Base-by-base conservation (phyloP, 2,113 vertebrate species). In the Heterotilapia buettikoferi region DNA sequence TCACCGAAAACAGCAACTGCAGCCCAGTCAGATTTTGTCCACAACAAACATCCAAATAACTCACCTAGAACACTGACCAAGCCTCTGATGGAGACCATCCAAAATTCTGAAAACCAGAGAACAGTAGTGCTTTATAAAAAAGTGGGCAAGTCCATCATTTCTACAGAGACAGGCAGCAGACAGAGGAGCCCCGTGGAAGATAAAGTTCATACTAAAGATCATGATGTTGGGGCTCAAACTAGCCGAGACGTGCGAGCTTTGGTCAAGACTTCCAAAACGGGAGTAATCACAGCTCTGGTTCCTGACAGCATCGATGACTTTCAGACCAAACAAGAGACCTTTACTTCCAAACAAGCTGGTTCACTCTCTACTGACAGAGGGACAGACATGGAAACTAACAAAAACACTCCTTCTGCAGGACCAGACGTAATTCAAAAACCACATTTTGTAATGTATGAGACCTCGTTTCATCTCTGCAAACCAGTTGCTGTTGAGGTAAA, bases 281-380 rank as follows among this genome's bases (percentile, higher is more conserved):
- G 40, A 43, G 8, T 0, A 16, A 24, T 4, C 14, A 0, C 40
- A 26, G 14, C 40, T 73, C 40, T 0, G 21, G 21, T 16, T 73
- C 68, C 68, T 45, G 14, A 26, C 68, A 45, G 13, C 68, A 18
- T 24, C 21, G 21, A 10, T 45, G 9, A 21, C 40, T 9, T 26
- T 0, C 68, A 26, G 43, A 45, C 40, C 68, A 73, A 26, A 9
- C 66, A 24, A 71, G 66, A 71, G 66, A 76, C 6, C 18, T 76
- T 47, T 12, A 19, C 9, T 31, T 76, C 43, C 71, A 29, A 31
- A 78, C 26, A 31, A 78, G 45, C 45, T 78, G 45, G 26, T 78
- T 78, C 9, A 52, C 26, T 12, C 16, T 50, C 45, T 9, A 12
- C 14, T 76, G 16, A 47, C 16, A 50, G 5, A 76, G 45, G 45